Percentiles rank a stretch among this genome's conserved stretches.
Evolutionary conservation across 1,140 invertebrate genomes (phyloP).

Genomic region (Zophobas atratus): DNA sequence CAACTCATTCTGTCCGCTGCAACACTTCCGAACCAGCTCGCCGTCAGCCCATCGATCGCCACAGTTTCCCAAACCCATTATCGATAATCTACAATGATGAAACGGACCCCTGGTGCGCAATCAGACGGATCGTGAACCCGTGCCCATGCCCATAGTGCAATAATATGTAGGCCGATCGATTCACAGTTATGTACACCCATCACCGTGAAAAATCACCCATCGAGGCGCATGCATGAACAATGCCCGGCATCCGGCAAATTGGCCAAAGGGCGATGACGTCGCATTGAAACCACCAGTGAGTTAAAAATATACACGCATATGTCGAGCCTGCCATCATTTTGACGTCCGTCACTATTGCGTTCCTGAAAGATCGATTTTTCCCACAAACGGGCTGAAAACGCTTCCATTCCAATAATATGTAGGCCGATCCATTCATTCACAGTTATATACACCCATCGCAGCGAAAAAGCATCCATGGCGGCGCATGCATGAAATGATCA

Average conservation of each 20-base stretch:
- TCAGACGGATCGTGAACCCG: not conserved
- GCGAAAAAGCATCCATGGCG: slow-evolving; percentile 15
- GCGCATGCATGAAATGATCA: slow-evolving; percentile 34
- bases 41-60: not conserved
- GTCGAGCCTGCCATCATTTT: too few species aligned
- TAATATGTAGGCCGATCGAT: not conserved
- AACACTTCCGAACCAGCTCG: too few species aligned
- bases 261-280: not conserved
- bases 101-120: not conserved
- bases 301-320: too few species aligned
- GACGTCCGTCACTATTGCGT: too few species aligned
- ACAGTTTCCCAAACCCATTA: too few species aligned
- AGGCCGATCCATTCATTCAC: not conserved
- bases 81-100: not conserved
- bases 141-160: not conserved
- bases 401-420: not conserved
- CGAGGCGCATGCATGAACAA: slow-evolving; percentile 25
- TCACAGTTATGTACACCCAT: slow-evolving; percentile 2
- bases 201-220: not conserved
- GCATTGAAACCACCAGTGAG: too few species aligned
- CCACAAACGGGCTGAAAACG: too few species aligned
- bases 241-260: slow-evolving; percentile 32
- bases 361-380: too few species aligned
- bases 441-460: not conserved
- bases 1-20: too few species aligned